These are phyloP conservation scores for Tinea pellionella DNA, from an alignment of 2,888 invertebrate species.

Conservation along the genomic window DNA sequence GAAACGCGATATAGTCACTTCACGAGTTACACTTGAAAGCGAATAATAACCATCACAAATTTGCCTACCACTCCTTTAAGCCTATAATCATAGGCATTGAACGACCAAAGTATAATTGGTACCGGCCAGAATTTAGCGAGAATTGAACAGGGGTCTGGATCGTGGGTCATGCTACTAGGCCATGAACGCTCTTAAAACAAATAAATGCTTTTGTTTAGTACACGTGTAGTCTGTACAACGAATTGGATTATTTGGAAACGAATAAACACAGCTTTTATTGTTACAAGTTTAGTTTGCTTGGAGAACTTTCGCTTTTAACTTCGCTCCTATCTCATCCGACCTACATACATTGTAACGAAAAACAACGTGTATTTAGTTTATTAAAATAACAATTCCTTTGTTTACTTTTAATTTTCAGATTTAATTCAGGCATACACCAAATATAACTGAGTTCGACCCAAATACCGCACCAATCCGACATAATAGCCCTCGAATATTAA, in stretches of 20 bases:
- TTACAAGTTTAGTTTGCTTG: neutral
- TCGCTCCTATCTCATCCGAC: neutral
- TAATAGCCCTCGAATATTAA: conserved; percentile 26
- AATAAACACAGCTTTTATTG: conserved; percentile 1
- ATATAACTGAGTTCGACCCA: conserved; percentile 19
- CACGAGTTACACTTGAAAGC: too few species aligned
- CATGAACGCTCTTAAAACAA: too few species aligned
- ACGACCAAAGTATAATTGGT: too few species aligned
- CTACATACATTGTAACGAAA: neutral
- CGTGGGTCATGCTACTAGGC: too few species aligned
- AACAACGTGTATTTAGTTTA: neutral
- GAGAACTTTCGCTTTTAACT: neutral
- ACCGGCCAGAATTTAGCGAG: too few species aligned
- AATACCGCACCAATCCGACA: conserved; percentile 21
- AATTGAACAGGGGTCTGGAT: too few species aligned
- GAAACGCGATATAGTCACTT: too few species aligned
- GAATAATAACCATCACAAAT: too few species aligned
- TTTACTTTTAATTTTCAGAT: neutral
- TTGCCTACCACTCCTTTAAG: too few species aligned
- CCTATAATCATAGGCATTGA: too few species aligned
- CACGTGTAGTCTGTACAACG: neutral
- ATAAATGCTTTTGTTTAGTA: too few species aligned
- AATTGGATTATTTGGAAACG: neutral
- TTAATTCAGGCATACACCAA: neutral
- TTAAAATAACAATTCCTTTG: neutral